A percentile compares a stretch with the other conserved stretches of the same genome.
These are phyloP conservation scores for Oligia strigilis DNA, from an alignment of 2,888 invertebrate genomes.

Conservation along the genomic window DNA sequence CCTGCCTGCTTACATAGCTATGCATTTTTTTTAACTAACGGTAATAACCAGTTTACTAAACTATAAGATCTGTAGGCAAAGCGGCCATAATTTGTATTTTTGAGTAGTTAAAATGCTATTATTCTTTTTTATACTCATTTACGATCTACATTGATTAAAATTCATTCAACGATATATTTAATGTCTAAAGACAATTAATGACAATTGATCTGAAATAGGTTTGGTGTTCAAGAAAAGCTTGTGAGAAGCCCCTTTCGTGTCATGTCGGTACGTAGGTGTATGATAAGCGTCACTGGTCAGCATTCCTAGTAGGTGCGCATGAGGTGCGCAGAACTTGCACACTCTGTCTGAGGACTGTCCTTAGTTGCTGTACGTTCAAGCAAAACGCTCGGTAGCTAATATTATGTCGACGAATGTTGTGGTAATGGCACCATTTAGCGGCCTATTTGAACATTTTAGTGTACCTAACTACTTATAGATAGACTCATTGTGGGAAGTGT, in stretches of 20 bases:
- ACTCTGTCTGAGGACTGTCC: neutral
- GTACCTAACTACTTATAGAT: neutral
- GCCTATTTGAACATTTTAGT: neutral
- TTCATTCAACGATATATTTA: neutral
- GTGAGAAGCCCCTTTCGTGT: no score
- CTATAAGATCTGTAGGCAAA: constrained; percentile 5
- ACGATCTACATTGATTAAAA: neutral
- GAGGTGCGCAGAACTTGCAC: neutral
- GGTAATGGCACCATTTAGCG: constrained; percentile 5
- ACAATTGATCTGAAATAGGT: neutral
- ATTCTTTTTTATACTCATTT: no score
- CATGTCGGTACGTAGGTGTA: neutral
- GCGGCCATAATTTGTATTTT: neutral
- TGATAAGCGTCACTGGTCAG: no score
- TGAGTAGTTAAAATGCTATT: neutral
- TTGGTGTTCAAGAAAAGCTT: neutral
- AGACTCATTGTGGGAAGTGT: neutral
- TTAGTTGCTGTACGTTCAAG: neutral
- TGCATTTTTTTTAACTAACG: constrained; percentile 5
- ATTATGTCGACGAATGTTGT: neutral
- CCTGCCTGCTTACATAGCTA: constrained; percentile 5
- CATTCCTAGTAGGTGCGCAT: neutral
- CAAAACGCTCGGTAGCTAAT: neutral
- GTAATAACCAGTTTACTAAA: neutral
- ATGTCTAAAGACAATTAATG: neutral